phyloP scores from a whole-genome alignment of 2,113 vertebrate species.

The Danionella cerebrum region DNA sequence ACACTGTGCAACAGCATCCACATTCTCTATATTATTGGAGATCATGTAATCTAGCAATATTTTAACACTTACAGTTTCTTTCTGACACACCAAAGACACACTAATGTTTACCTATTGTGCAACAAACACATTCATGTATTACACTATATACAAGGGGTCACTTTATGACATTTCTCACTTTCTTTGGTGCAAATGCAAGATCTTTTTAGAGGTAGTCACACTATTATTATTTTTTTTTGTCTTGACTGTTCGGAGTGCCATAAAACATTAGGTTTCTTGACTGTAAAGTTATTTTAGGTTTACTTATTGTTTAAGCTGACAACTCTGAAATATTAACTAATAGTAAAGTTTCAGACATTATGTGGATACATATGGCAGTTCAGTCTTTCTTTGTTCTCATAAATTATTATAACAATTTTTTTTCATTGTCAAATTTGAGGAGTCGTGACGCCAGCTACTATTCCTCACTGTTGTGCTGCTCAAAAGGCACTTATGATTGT shows the following conservation, averaged over 20 bases:
- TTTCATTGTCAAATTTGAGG: not conserved
- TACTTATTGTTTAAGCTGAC: not conserved
- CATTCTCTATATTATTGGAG: not conserved
- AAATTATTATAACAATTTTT: not conserved
- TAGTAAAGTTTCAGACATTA: too few species aligned
- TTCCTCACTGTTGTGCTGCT: not conserved
- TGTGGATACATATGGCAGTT: too few species aligned
- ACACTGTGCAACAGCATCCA: not conserved
- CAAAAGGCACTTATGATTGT: not conserved
- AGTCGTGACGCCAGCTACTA: not conserved
- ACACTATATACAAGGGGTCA: not conserved
- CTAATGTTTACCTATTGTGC: conserved; percentile 18
- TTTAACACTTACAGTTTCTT: too few species aligned
- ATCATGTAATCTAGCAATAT: not conserved
- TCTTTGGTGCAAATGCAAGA: not conserved
- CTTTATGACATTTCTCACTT: not conserved
- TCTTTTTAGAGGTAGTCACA: not conserved
- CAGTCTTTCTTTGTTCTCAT: not conserved
- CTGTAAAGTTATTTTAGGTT: not conserved
- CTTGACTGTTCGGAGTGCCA: not conserved
- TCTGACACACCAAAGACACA: conserved; percentile 13
- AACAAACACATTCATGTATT: not conserved
- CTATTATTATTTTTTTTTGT: not conserved
- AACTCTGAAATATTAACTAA: too few species aligned
- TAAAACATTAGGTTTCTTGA: not conserved